Evolutionary conservation across 2,113 vertebrate species (phyloP).

Genomic region (Neolamprologus ventralis): DNA sequence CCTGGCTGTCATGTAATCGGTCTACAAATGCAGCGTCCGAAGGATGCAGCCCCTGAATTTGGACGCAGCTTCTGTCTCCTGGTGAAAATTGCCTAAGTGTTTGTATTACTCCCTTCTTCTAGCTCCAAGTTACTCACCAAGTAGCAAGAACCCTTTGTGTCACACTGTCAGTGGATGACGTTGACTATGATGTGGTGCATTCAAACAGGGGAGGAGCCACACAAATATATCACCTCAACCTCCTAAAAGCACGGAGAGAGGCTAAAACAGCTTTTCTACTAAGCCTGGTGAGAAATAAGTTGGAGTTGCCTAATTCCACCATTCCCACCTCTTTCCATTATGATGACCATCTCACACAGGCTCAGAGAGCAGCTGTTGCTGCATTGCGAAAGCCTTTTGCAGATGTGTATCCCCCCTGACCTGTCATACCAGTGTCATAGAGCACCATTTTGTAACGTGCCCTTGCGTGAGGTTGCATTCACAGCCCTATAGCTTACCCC

Average conservation of each 20-base stretch:
- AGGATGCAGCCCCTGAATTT: rapidly evolving
- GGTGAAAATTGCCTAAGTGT: rapidly evolving
- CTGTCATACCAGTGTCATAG: neutral
- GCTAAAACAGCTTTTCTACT: rapidly evolving
- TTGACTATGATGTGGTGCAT: rapidly evolving
- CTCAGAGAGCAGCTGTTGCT: neutral
- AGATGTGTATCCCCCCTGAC: neutral
- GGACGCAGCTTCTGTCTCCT: neutral
- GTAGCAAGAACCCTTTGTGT: rapidly evolving
- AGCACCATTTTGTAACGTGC: no score
- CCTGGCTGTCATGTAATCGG: neutral
- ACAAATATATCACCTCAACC: rapidly evolving
- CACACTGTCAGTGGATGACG: rapidly evolving
- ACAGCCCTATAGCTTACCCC: rapidly evolving
- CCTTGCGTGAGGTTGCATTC: neutral
- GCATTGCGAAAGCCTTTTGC: rapidly evolving
- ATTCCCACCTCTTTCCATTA: rapidly evolving
- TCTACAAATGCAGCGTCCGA: rapidly evolving
- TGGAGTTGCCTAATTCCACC: neutral
- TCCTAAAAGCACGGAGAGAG: rapidly evolving
- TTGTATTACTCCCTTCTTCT: neutral
- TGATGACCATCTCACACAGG: neutral
- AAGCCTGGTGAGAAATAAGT: neutral
- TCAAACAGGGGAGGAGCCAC: neutral
- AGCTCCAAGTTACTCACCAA: neutral